Percentiles rank a stretch among this genome's conserved stretches.
These are phyloP conservation scores for Nebria salina DNA, from an alignment of 2,888 invertebrate species.

Conservation along the genomic window DNA sequence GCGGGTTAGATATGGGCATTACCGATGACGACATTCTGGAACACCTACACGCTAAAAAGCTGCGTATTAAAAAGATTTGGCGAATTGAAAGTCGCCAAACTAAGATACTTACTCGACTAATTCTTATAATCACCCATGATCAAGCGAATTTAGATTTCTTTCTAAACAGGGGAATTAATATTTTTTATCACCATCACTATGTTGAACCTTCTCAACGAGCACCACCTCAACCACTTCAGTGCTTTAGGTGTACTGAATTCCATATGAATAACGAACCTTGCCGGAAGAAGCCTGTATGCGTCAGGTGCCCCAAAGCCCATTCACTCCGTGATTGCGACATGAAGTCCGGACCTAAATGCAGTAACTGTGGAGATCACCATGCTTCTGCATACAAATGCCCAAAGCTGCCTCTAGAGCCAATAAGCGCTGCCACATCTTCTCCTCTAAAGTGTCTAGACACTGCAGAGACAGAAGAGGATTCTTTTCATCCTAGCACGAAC, in stretches of 20 bases:
- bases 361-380: not conserved
- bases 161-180: not conserved
- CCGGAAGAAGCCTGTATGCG: not conserved
- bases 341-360: not conserved
- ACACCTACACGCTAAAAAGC: too few species aligned
- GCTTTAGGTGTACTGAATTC: not conserved
- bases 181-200: not conserved
- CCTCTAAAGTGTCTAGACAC: not conserved
- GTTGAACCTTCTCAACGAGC: not conserved
- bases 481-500: too few species aligned
- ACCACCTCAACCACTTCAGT: constrained; percentile 5
- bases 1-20: too few species aligned
- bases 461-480: too few species aligned
- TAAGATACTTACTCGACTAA: not conserved
- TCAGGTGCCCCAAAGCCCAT: not conserved
- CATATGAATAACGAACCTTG: not conserved
- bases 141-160: not conserved
- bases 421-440: not conserved
- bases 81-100: not conserved
- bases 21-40: too few species aligned
- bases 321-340: not conserved
- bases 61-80: not conserved
- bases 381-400: not conserved
- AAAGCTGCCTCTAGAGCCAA: not conserved
- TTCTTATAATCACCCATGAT: not conserved